phyloP scores from a whole-genome alignment of 1,140 invertebrate species.

The Lepidotrigona ventralis region DNA sequence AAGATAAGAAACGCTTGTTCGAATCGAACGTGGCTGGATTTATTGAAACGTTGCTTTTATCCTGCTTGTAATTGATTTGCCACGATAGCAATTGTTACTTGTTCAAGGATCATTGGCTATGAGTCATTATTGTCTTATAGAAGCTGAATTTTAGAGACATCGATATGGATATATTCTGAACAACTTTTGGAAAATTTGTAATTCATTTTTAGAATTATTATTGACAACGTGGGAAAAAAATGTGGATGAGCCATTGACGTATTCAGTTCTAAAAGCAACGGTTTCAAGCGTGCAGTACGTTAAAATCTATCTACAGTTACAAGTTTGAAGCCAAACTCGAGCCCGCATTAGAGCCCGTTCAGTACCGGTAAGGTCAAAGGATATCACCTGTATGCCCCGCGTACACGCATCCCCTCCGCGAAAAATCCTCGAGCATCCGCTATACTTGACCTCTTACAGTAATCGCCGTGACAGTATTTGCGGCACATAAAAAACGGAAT shows the following conservation, averaged over 20 bases:
- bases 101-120: neutral
- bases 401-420: constrained; percentile 38
- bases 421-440: constrained; percentile 36
- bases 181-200: neutral
- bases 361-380: constrained; percentile 48
- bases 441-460: constrained; percentile 38
- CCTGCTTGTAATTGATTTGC: neutral
- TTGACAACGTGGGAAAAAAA: no score
- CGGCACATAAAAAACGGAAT: constrained; percentile 13
- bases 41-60: constrained; percentile 7
- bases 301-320: constrained; percentile 1
- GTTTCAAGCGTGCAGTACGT: neutral
- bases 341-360: constrained; percentile 46
- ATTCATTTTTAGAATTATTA: neutral
- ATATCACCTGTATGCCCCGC: constrained; percentile 49
- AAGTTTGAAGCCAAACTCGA: constrained; percentile 25
- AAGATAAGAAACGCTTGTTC: constrained; percentile 5
- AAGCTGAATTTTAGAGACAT: neutral
- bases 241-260: no score
- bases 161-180: no score
- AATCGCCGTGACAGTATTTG: constrained; percentile 36
- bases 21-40: constrained; percentile 2
- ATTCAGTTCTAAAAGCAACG: neutral
- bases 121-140: neutral
- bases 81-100: neutral